Evolutionary conservation across 1,140 invertebrate genomes (phyloP).

Genomic region (Trachymyrmex septentrionalis): DNA sequence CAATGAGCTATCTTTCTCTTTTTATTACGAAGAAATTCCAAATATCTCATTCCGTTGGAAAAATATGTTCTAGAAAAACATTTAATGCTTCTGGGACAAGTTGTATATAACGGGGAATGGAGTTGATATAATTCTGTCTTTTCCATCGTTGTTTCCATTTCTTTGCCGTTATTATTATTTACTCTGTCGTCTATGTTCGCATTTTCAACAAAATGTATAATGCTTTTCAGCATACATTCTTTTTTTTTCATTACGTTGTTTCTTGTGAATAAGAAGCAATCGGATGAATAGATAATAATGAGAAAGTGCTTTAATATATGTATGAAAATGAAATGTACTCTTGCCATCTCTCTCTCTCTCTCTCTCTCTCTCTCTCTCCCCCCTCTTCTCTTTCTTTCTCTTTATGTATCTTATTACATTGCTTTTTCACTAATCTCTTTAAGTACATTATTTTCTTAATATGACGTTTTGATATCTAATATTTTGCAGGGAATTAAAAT

Average conservation of each 20-base stretch:
- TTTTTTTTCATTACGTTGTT: not conserved
- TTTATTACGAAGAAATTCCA: conserved; percentile 11
- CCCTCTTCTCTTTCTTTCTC: too few species aligned
- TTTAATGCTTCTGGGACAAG: conserved; percentile 8
- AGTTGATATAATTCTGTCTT: conserved; percentile 8
- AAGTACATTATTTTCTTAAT: not conserved
- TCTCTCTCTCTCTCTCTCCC: not conserved
- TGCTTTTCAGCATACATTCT: not conserved
- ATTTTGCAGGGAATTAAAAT: not conserved
- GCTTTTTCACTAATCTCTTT: not conserved
- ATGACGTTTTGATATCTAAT: not conserved
- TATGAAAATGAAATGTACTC: conserved; percentile 5
- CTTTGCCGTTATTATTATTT: conserved; percentile 8
- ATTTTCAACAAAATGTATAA: conserved; percentile 1
- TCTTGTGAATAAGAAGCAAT: conserved; percentile 9
- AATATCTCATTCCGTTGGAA: not conserved
- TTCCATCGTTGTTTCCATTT: conserved; percentile 20
- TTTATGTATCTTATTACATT: not conserved
- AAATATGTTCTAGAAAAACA: not conserved
- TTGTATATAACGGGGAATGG: not conserved
- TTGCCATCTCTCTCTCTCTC: not conserved
- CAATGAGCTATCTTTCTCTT: not conserved
- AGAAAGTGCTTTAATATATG: not conserved
- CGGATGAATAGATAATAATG: conserved; percentile 8
- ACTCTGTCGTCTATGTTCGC: not conserved